A percentile compares a stretch with the other conserved stretches of the same genome.
These are phyloP conservation scores for Luperina testacea DNA, from an alignment of 2,888 invertebrate species.

Conservation along the genomic window DNA sequence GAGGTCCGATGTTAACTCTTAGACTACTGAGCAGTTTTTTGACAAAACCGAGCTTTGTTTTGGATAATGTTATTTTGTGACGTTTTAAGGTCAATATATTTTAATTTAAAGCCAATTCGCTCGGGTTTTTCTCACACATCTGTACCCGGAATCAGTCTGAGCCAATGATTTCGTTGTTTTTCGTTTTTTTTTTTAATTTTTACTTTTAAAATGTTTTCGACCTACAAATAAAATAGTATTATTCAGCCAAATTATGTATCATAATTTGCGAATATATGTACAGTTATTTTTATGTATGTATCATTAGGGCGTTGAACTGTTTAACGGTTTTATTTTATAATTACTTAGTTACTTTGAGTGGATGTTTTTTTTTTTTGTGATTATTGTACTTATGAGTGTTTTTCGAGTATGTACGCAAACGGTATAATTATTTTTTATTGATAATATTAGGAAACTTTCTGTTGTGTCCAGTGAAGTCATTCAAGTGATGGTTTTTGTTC, in stretches of 20 bases:
- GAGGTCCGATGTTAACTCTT: not conserved
- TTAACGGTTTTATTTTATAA: conserved; percentile 60
- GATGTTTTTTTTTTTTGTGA: conserved; percentile 77
- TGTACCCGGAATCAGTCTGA: conserved; percentile 59
- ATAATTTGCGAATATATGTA: conserved; percentile 72
- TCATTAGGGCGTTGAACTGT: conserved; percentile 62
- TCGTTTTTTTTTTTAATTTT: conserved; percentile 68
- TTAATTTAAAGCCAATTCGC: not conserved
- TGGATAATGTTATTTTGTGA: not conserved
- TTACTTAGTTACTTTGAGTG: conserved; percentile 61
- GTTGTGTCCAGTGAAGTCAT: conserved; percentile 23
- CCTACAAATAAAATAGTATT: conserved; percentile 70
- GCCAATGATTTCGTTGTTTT: conserved; percentile 82
- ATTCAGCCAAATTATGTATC: conserved; percentile 78
- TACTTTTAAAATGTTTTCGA: conserved; percentile 63
- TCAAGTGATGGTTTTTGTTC: conserved; percentile 1
- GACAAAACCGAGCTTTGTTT: not conserved
- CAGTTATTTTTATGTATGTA: conserved; percentile 61
- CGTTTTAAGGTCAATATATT: not conserved
- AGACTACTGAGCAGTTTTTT: not conserved
- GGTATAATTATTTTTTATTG: conserved; percentile 53
- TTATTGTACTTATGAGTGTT: conserved; percentile 85
- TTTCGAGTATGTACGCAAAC: conserved; percentile 67
- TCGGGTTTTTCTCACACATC: conserved; percentile 36
- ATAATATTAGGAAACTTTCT: conserved; percentile 18